phyloP scores from a whole-genome alignment of 2,797 vertebrate genomes.

The Sardinella longiceps region DNA sequence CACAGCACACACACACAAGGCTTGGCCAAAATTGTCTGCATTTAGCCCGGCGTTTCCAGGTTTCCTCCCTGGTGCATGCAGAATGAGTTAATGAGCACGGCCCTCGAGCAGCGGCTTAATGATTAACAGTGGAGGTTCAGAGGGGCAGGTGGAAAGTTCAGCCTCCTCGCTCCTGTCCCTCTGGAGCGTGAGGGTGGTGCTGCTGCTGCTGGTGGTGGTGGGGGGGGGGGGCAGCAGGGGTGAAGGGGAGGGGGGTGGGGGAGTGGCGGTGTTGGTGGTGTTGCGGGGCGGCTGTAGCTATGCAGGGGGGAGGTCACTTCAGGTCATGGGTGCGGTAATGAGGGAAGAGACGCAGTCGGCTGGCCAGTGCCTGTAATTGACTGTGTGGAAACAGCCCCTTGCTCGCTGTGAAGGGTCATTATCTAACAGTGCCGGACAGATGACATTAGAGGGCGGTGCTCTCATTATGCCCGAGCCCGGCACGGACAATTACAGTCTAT shows the following conservation, averaged over 20 bases:
- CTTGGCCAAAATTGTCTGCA: background rate
- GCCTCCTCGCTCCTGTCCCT: background rate
- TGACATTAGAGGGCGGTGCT: slow-evolving; percentile 48
- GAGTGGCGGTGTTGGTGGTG: background rate
- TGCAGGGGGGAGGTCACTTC: background rate
- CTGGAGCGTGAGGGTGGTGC: background rate
- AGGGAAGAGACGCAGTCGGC: slow-evolving; percentile 22
- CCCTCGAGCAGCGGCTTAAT: slow-evolving; percentile 22
- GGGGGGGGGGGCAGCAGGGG: background rate
- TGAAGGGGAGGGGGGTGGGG: background rate
- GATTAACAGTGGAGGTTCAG: slow-evolving; percentile 25
- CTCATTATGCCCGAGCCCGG: slow-evolving; percentile 45
- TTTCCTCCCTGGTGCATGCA: slow-evolving; percentile 19
- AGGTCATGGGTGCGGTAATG: slow-evolving; percentile 22
- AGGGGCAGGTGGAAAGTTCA: slow-evolving; percentile 1
- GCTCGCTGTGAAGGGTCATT: slow-evolving; percentile 47
- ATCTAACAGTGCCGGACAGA: slow-evolving; percentile 47
- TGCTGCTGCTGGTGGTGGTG: too few species aligned
- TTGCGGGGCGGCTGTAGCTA: background rate
- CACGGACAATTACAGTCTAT: slow-evolving; percentile 50
- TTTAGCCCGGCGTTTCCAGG: background rate
- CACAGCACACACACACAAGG: background rate
- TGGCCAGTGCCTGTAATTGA: slow-evolving; percentile 23
- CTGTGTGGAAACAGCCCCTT: slow-evolving; percentile 24
- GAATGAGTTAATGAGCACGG: slow-evolving; percentile 26